These are phyloP conservation scores for Leptopilina drosophilae DNA, from an alignment of 2,888 invertebrate species.

Conservation along the genomic window DNA sequence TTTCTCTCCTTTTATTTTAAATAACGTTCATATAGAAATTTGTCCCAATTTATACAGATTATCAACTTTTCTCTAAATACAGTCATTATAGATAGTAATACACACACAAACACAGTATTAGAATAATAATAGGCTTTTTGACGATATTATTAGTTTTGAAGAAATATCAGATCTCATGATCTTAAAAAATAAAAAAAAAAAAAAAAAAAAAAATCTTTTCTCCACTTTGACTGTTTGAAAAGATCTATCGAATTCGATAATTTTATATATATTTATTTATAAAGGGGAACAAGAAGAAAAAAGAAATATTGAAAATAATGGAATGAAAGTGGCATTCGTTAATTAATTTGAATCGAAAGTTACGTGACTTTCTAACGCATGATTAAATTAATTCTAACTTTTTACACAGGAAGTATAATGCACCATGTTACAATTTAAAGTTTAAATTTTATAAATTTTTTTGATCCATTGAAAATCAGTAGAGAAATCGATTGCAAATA, in stretches of 20 bases:
- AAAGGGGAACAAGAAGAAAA: background rate
- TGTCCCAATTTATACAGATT: background rate
- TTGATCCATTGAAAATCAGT: background rate
- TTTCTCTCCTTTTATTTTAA: background rate
- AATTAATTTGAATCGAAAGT: constrained; percentile 36
- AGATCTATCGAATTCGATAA: constrained; percentile 5
- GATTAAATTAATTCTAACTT: constrained; percentile 16
- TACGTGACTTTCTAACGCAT: constrained; percentile 37
- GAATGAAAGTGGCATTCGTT: constrained; percentile 23
- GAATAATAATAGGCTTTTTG: background rate
- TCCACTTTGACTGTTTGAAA: background rate
- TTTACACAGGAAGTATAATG: constrained; percentile 30
- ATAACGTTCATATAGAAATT: background rate
- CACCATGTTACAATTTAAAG: constrained; percentile 18
- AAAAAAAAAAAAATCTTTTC: too few relatives aligned
- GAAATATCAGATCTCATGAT: background rate
- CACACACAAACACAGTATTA: background rate
- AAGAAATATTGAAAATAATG: background rate
- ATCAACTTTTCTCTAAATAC: background rate
- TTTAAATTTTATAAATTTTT: background rate
- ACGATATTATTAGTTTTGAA: background rate
- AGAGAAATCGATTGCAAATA: background rate
- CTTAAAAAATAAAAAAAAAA: too few relatives aligned
- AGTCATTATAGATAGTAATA: background rate
- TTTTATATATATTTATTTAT: too few relatives aligned